These are phyloP conservation scores for Drosophila siamana DNA, from an alignment of 2,888 invertebrate genomes.

Conservation along the genomic window DNA sequence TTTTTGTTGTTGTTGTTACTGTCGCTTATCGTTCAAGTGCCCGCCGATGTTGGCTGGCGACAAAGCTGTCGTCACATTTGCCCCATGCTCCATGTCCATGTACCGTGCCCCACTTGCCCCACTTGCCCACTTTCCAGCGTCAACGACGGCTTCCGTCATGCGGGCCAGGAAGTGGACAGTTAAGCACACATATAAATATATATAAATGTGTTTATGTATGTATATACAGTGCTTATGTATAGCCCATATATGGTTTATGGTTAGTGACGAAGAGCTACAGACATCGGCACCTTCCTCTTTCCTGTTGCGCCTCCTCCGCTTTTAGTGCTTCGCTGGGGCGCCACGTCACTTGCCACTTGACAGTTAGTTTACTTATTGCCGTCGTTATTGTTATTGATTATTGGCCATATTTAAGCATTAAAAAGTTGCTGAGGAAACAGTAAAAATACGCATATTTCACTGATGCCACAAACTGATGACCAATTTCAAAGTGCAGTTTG, in stretches of 20 bases:
- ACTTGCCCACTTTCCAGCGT: conserved; percentile 8
- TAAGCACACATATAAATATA: conserved; percentile 46
- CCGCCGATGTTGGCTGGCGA: conserved; percentile 46
- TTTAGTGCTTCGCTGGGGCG: neutral
- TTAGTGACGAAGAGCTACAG: neutral
- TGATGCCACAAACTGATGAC: conserved; percentile 8
- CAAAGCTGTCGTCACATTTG: conserved; percentile 39
- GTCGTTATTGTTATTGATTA: neutral
- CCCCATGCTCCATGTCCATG: conserved; percentile 1
- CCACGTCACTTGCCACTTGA: conserved; percentile 19
- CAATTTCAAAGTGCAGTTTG: neutral
- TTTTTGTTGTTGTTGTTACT: conserved; percentile 39
- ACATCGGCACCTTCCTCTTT: neutral
- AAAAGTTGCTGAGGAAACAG: neutral
- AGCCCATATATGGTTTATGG: conserved; percentile 36
- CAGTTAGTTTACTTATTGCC: conserved; percentile 10
- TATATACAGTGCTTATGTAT: conserved; percentile 7
- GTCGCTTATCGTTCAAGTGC: conserved; percentile 53
- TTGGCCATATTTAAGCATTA: neutral
- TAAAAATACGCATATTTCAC: too few relatives aligned
- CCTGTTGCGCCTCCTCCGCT: neutral
- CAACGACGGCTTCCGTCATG: conserved; percentile 70
- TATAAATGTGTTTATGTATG: neutral
- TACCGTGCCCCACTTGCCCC: conserved; percentile 10
- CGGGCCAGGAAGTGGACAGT: conserved; percentile 81